These are phyloP conservation scores for Beris morrisii DNA, from an alignment of 2,888 invertebrate genomes.

Conservation along the genomic window DNA sequence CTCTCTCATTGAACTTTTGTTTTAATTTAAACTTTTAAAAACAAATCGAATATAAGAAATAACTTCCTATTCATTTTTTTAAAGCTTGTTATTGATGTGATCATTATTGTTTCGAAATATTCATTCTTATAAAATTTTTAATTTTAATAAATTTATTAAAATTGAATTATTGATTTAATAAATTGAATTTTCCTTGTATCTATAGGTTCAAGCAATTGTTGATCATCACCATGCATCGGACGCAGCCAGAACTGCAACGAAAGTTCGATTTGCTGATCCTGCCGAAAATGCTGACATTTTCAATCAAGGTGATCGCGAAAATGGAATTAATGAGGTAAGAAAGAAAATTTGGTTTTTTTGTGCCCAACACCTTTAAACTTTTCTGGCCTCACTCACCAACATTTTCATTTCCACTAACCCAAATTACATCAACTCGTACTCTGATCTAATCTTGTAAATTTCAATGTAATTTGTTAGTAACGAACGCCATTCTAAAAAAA, in stretches of 20 bases:
- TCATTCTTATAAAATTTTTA: too few species aligned
- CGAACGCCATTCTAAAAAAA: too few species aligned
- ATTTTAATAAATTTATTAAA: too few species aligned
- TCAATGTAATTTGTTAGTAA: conserved; percentile 8
- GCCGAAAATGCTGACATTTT: conserved; percentile 37
- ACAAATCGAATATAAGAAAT: too few species aligned
- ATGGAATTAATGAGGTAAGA: conserved; percentile 8
- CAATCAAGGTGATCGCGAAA: conserved; percentile 28
- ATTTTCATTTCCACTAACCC: too few species aligned
- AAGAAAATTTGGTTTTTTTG: not conserved
- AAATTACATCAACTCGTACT: conserved; percentile 1
- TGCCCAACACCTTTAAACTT: not conserved
- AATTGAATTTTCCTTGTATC: conserved; percentile 13
- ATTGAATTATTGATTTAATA: too few species aligned
- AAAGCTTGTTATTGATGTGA: too few species aligned
- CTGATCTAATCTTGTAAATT: not conserved
- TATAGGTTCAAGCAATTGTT: conserved; percentile 89
- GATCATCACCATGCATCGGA: conserved; percentile 77
- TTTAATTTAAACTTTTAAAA: too few species aligned
- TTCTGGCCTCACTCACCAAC: conserved; percentile 1
- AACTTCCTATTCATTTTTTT: too few species aligned
- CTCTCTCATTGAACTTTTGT: too few species aligned
- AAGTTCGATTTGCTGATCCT: conserved; percentile 84
- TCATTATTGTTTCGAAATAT: too few species aligned
- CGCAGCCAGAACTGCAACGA: conserved; percentile 75